Percentiles rank a stretch among this genome's conserved stretches.
Conservation (phyloP, 2,113 vertebrate genomes). For the Ranitomeya variabilis region DNA sequence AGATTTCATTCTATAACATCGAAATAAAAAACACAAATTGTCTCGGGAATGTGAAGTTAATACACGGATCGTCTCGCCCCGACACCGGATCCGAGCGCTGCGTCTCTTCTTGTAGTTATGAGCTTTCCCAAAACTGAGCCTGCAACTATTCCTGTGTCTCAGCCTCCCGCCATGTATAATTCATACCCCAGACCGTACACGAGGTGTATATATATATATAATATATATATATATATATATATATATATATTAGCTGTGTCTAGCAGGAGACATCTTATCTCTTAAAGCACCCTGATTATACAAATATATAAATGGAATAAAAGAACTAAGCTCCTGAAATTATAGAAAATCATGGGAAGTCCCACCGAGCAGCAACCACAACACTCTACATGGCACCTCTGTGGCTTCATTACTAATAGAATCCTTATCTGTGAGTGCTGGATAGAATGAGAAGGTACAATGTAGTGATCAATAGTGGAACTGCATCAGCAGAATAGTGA, state of each 20-base stretch:
- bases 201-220: not conserved
- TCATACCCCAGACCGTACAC: not conserved
- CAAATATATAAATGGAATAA: not conserved
- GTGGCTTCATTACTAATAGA: too few species aligned
- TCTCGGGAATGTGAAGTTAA: not conserved
- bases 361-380: too few species aligned
- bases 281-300: not conserved
- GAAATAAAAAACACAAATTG: slow-evolving; percentile 12
- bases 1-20: not conserved
- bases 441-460: too few species aligned
- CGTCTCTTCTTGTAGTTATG: not conserved
- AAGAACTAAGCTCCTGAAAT: too few species aligned
- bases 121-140: not conserved
- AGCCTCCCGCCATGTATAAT: not conserved
- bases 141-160: not conserved
- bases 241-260: not conserved
- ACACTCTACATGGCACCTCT: too few species aligned
- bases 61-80: not conserved
- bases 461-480: too few species aligned
- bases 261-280: not conserved
- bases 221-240: not conserved
- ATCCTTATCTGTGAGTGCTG: too few species aligned
- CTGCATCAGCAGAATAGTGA: too few species aligned
- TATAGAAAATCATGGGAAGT: too few species aligned
- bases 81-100: not conserved